These are phyloP conservation scores for Rhadina sibilatrix DNA, from an alignment of 2,113 vertebrate genomes.

Conservation along the genomic window DNA sequence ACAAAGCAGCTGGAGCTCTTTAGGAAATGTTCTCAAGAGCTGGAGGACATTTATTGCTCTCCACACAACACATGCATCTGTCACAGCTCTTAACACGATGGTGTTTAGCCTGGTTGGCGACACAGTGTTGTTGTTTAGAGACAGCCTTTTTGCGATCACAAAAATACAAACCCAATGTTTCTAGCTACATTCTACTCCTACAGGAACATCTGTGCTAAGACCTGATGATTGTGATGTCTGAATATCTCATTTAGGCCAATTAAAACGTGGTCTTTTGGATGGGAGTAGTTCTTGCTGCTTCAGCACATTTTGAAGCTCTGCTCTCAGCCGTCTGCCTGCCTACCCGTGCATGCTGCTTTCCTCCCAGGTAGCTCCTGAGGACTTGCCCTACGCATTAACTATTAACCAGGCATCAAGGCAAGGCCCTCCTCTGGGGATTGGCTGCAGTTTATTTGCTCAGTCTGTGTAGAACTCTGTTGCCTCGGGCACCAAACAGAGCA, in stretches of 20 bases:
- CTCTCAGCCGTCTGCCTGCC: neutral
- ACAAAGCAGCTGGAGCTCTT: neutral
- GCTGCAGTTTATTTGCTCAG: neutral
- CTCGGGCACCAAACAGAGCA: neutral
- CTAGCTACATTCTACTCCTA: neutral
- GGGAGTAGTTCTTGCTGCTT: neutral
- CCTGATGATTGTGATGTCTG: neutral
- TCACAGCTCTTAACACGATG: neutral
- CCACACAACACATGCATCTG: neutral
- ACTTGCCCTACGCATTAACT: neutral
- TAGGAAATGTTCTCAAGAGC: neutral
- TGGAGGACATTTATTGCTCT: neutral
- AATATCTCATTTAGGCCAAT: neutral
- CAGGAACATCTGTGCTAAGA: neutral
- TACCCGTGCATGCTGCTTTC: neutral
- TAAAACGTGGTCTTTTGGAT: neutral
- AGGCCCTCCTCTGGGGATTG: neutral
- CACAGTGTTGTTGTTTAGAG: neutral
- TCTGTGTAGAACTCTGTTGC: neutral
- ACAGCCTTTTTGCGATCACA: neutral
- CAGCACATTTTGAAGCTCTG: neutral
- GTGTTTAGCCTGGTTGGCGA: neutral
- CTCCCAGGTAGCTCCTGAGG: neutral
- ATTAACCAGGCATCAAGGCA: constrained; percentile 19
- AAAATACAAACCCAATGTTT: neutral